These are phyloP conservation scores for Buathra laborator DNA, from an alignment of 2,888 invertebrate species.

Conservation along the genomic window DNA sequence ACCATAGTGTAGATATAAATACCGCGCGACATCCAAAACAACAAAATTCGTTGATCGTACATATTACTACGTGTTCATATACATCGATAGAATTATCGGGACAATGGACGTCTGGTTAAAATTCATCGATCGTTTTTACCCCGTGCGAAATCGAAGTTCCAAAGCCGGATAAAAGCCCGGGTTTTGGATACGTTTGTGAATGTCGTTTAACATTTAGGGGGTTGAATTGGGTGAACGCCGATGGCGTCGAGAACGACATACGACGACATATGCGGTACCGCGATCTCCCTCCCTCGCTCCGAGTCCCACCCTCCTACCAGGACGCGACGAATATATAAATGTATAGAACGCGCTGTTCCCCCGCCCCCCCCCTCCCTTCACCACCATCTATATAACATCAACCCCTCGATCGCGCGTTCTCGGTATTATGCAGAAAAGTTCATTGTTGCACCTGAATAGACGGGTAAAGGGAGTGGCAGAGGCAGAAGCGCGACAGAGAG, in stretches of 20 bases:
- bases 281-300: conserved; percentile 58
- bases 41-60: too few species aligned
- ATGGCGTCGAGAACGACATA: conserved; percentile 49
- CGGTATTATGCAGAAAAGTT: conserved; percentile 79
- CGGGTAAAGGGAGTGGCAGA: conserved; percentile 66
- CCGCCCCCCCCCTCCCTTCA: background rate
- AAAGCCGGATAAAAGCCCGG: conserved; percentile 59
- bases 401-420: conserved; percentile 67
- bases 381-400: background rate
- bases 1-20: too few species aligned
- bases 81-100: background rate
- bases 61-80: too few species aligned
- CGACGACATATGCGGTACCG: conserved; percentile 62
- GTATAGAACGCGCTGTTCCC: conserved; percentile 46
- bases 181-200: conserved; percentile 44
- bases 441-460: conserved; percentile 77
- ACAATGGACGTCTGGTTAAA: conserved; percentile 37
- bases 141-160: conserved; percentile 36
- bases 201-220: conserved; percentile 60
- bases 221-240: conserved; percentile 60
- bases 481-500: conserved; percentile 9
- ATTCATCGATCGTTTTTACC: conserved; percentile 58
- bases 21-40: too few species aligned
- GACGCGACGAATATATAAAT: conserved; percentile 40
- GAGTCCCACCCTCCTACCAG: conserved; percentile 38